Evolutionary conservation across 2,113 vertebrate genomes (phyloP).

Genomic region (Gorsachius goisagi): DNA sequence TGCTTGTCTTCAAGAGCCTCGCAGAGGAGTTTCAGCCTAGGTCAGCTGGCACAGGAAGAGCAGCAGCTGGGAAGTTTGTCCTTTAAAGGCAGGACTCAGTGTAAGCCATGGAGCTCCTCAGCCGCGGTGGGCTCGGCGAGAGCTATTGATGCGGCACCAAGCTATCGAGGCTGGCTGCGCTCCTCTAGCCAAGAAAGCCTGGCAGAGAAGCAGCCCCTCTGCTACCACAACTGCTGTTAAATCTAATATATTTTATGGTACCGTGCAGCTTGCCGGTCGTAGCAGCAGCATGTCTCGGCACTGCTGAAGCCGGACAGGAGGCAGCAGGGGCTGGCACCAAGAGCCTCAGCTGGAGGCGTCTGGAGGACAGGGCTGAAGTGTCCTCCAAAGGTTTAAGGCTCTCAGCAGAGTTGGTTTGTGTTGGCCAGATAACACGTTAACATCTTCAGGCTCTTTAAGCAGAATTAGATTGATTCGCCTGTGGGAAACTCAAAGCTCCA

Average conservation of each 20-base stretch:
- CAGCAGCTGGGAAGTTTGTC: neutral
- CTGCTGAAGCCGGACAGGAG: neutral
- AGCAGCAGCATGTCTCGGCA: neutral
- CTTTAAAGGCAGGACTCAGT: neutral
- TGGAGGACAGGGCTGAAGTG: neutral
- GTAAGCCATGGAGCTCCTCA: neutral
- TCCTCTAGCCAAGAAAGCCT: neutral
- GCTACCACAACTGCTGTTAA: neutral
- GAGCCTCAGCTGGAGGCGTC: neutral
- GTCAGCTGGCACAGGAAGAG: neutral
- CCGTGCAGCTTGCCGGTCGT: neutral
- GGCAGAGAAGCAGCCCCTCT: neutral
- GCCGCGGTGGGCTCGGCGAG: accelerated
- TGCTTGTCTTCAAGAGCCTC: neutral
- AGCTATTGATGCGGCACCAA: accelerated
- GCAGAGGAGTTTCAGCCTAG: neutral
- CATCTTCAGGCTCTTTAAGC: neutral
- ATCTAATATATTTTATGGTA: neutral
- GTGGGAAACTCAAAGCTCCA: constrained; percentile 7
- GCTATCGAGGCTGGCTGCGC: neutral
- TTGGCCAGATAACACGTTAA: neutral
- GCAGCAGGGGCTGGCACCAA: neutral
- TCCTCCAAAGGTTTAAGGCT: neutral
- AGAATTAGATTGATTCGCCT: neutral
- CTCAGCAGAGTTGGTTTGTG: neutral